Evolutionary conservation across 1,140 invertebrate genomes (phyloP), one percentile per base, ranked within the genome.

Genomic region (Apocrypta bakeri): DNA sequence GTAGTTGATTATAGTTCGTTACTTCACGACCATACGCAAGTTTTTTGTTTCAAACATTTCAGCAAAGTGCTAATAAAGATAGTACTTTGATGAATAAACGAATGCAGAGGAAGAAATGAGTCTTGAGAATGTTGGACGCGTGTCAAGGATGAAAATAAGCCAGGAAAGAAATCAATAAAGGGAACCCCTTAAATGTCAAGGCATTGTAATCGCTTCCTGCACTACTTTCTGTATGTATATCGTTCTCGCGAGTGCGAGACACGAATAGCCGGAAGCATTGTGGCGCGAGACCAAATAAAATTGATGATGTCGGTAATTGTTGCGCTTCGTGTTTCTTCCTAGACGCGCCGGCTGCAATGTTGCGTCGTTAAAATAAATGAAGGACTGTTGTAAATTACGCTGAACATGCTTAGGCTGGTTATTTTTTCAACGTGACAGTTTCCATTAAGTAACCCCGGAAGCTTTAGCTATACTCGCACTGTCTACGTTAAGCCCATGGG

Each of bases 141-240:
- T 68, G 71, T 40, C 37, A 40, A 42, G 37, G 4, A 48, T 73
- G 24, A 73, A 73, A 42, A 73, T 40, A 73, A 73, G 37, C 37
- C 21, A 2, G 6, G 37, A 42, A 42, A 37, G 37, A 73, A 73
- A 73, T 73, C 71, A 42, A 73, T 73, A 73, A 6, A 56, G n/a
- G 11, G 71, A 48, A 73, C 25, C 14, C 29, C 29, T 27, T 73
- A 73, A 42, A 42, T 73, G 71, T 48, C 37, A 73, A 73, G 40
- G 71, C 24, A 42, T 42, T 25, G 33, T 73, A 48, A 40, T 48
- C n/a, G 71, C 4, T 73, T 48, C 48, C 24, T 21, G 0, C 12
- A 11, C 25, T 68, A 37, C 25, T 25, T 21, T n/a, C 3, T 56
- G n/a, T n/a, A n/a, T 56, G 17, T 56, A 56, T 56, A 56, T 56